Base-by-base conservation (phyloP, 2,888 invertebrate genomes). In the Lacanobia wlatinum region DNA sequence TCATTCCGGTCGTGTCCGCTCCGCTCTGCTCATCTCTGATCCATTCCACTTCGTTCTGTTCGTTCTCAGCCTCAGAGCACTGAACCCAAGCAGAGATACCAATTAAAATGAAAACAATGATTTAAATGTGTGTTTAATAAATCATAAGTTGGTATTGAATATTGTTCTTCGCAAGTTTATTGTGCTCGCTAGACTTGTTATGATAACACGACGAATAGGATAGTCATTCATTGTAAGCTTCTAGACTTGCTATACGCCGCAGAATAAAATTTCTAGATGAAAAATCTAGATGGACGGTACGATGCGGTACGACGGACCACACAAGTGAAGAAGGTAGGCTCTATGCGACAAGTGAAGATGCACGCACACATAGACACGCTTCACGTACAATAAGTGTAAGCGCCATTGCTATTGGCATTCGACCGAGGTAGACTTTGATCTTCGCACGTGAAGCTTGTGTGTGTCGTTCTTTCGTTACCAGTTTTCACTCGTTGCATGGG, bases 151-250 rank as follows among this genome's bases (percentile, higher is more conserved):
- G 40, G 14, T 21, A 60, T 23, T 60, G 40, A 66, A 66, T 68
- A 66, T 66, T 68, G 67, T 66, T 50, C 64, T 40, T 52, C 23
- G 8, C n/a, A 66, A 66, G 52, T 66, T 40, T 67, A 66, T 66
- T 66, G 28, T 52, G 5, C 18, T 4, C n/a, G 23, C n/a, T 66
- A 21, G 67, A 53, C 52, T 55, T 69, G 52, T 69, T 69, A 52
- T 69, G 52, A 67, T 67, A 67, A 69, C 52, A 69, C 5, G 6
- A 12, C 23, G 10, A 21, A 21, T 52, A 28, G 14, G 28, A 34
- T n/a, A 18, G 40, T 12, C 28, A 43, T 43, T 12, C 28, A 43
- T 43, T 69, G 9, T 34, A 53, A 55, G 34, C 43, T 43, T 67
- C 18, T 3, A 28, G 50, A 40, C 43, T 14, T 34, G 12, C 0